Evolutionary conservation across 1,140 invertebrate genomes (phyloP), one percentile per base, ranked within the genome.

Genomic region (Drosophila nigrodunni): DNA sequence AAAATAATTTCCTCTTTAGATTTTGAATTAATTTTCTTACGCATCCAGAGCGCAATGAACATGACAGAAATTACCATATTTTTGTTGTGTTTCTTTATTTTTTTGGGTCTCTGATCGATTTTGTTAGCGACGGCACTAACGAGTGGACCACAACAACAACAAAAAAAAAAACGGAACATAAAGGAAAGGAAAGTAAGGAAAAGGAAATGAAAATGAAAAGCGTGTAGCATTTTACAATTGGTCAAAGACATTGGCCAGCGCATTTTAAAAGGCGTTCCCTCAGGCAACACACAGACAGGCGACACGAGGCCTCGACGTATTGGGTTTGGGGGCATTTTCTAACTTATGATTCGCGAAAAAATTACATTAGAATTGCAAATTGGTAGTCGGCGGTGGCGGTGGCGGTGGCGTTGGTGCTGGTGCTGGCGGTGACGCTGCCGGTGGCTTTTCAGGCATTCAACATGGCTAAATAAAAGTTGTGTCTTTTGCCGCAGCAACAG

Each of bases 361-460:
- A 88, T 88, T 88, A 88, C 83, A 88, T 88, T 88, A 88, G 83
- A 88, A 88, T 88, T 88, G 83, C 83, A 88, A 88, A 88, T 88
- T 89, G 85, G 65, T 54, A 25, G 76, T 61, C 70, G 70, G 68
- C 62, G 59, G 67, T 50, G 65, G 58, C 62, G 59, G 67, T 50
- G 65, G 58, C 18, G 21, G 43, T 21, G 18, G 18, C 18, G 18
- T 30, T 25, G 25, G 25, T 25, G 25, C 25, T 25, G 25, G 25
- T 4, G 25, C 2, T 25, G 25, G 25, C 25, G 25, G 4, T 15
- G 59, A 58, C 11, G 43, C n/a, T 39, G 46, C 44, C 41, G 55
- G 57, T 39, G 62, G 72, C 73, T 83, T 83, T 80, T 67, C 68
- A 62, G 62, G 72, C 73, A 83, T 83, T 80, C 80, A 77, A 62